A percentile compares a stretch with the other conserved stretches of the same genome.
phyloP scores from a whole-genome alignment of 1,140 invertebrate genomes.

The Sipha flava region DNA sequence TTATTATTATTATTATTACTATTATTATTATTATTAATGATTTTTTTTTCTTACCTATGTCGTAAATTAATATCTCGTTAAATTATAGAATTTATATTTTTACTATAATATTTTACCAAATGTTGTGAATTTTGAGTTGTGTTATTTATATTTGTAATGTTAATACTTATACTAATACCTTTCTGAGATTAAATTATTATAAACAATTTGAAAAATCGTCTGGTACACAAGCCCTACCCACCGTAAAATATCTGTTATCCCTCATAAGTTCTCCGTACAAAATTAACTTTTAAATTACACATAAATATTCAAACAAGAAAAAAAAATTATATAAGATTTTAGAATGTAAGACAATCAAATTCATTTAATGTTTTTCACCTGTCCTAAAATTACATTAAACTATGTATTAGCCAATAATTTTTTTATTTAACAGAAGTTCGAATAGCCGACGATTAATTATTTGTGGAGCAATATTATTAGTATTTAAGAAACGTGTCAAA shows the following conservation, averaged over 20 bases:
- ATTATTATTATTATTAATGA: background rate
- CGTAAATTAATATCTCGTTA: background rate
- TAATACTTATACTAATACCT: background rate
- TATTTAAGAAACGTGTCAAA: background rate
- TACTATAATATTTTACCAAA: conserved; percentile 9
- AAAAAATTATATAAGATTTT: background rate
- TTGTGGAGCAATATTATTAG: background rate
- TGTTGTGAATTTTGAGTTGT: conserved; percentile 6
- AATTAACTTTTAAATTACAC: background rate
- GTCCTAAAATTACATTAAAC: background rate
- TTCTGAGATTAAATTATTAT: background rate
- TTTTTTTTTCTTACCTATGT: background rate
- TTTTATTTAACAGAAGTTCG: background rate
- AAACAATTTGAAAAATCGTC: background rate
- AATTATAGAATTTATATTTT: conserved; percentile 15
- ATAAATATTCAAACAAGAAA: background rate
- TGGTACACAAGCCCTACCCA: too few relatives aligned
- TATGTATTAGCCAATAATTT: background rate
- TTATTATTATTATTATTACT: background rate
- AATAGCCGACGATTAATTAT: background rate
- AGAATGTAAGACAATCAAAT: conserved; percentile 9
- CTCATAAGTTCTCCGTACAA: background rate
- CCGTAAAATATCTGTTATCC: too few relatives aligned
- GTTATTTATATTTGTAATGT: background rate
- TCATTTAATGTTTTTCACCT: background rate